A percentile compares a stretch with the other conserved stretches of the same genome.
Conservation (phyloP, 2,797 vertebrate genomes). For the Neostethus bicornis region DNA sequence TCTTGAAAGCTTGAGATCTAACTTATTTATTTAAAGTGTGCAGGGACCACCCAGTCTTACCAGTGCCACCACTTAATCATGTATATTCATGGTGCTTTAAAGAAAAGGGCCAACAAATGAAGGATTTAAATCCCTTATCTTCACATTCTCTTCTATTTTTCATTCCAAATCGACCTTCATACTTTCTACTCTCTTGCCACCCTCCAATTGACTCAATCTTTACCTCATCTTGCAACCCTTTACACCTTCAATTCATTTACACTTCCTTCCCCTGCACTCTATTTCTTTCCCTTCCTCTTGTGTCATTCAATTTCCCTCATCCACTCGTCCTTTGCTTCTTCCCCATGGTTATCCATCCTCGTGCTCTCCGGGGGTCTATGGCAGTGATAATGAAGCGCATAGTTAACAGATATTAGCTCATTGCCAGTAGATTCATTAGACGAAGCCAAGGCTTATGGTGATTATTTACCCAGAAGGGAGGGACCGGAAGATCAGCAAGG, state of each 20-base stretch:
- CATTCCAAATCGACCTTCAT: constrained; percentile 60
- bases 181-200: constrained; percentile 45
- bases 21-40: constrained; percentile 9
- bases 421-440: constrained; percentile 75
- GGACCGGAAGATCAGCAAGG: constrained; percentile 56
- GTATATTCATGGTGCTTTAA: constrained; percentile 37
- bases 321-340: constrained; percentile 69
- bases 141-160: constrained; percentile 51
- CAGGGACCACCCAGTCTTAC: constrained; percentile 9
- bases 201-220: constrained; percentile 49
- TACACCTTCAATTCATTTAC: constrained; percentile 47
- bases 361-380: constrained; percentile 63
- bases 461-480: constrained; percentile 75
- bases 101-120: constrained; percentile 43
- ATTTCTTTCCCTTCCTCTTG: constrained; percentile 13
- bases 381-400: constrained; percentile 72
- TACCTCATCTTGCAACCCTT: constrained; percentile 24
- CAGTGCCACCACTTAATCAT: constrained; percentile 17
- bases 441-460: constrained; percentile 71
- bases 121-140: constrained; percentile 49
- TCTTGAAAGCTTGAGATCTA: constrained; percentile 9
- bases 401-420: constrained; percentile 78
- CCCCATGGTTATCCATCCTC: constrained; percentile 56
- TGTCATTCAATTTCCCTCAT: constrained; percentile 66
- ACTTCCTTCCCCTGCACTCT: constrained; percentile 39